phyloP scores from a whole-genome alignment of 1,140 invertebrate genomes.

The Tetranychus urticae region DNA sequence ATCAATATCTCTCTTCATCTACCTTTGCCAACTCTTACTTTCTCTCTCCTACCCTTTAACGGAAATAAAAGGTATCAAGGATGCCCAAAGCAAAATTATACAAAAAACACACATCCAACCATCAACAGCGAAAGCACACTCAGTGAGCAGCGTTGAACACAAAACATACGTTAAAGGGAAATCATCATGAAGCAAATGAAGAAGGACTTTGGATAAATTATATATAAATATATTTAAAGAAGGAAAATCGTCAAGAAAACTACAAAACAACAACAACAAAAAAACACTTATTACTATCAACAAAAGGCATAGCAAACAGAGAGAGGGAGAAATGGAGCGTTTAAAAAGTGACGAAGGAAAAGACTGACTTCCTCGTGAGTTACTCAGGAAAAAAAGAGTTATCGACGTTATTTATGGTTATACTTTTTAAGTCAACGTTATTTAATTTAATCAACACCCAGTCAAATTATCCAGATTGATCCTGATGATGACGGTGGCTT shows the following conservation, averaged over 20 bases:
- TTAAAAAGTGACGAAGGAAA: too few species aligned
- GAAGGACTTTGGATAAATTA: too few species aligned
- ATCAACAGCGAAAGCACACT: background rate
- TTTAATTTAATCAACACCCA: background rate
- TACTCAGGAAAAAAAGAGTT: too few species aligned
- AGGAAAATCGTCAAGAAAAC: too few species aligned
- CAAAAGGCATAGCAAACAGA: too few species aligned
- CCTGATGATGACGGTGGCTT: too few species aligned
- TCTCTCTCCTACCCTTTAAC: background rate
- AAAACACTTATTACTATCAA: too few species aligned
- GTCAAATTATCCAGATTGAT: background rate
- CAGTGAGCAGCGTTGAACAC: background rate
- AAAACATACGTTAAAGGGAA: background rate
- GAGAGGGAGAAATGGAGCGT: too few species aligned
- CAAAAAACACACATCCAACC: background rate
- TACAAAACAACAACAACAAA: too few species aligned
- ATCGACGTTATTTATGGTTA: slow-evolving; percentile 16
- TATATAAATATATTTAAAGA: too few species aligned
- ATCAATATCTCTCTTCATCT: background rate
- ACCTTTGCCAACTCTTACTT: background rate
- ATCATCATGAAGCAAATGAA: too few species aligned
- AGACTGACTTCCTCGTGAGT: too few species aligned
- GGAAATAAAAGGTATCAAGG: background rate
- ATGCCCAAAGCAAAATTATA: background rate
- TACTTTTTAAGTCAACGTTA: background rate